A percentile compares a stretch with the other conserved stretches of the same genome.
These are phyloP conservation scores for Gymnosoma rotundatum DNA, from an alignment of 2,888 invertebrate genomes.

Conservation along the genomic window DNA sequence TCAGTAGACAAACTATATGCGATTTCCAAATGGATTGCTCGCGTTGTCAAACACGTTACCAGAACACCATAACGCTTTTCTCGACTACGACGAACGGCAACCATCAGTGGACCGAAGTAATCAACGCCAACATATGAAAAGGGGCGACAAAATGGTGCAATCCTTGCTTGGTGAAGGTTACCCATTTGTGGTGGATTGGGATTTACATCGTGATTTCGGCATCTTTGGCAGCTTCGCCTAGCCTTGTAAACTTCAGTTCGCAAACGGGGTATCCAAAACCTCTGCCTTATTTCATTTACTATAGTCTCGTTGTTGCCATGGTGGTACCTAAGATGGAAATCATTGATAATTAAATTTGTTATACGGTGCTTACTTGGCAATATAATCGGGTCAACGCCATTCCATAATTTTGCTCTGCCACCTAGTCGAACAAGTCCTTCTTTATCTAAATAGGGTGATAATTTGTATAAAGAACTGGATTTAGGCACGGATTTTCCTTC, in stretches of 20 bases:
- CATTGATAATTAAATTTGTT: neutral
- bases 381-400: conserved; percentile 8
- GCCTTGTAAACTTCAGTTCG: conserved; percentile 7
- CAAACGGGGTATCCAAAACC: conserved; percentile 1
- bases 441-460: conserved; percentile 48
- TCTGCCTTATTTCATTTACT: conserved; percentile 45
- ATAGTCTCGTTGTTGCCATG: conserved; percentile 43
- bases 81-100: conserved; percentile 36
- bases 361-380: conserved; percentile 9
- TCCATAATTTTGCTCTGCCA: conserved; percentile 29
- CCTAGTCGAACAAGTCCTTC: conserved; percentile 32
- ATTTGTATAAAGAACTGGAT: conserved; percentile 32
- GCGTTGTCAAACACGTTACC: conserved; percentile 56
- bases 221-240: conserved; percentile 41
- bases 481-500: neutral
- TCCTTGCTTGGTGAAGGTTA: conserved; percentile 23
- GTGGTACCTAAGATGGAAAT: conserved; percentile 24
- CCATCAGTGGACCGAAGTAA: conserved; percentile 60
- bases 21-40: conserved; percentile 55
- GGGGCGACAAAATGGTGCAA: conserved; percentile 31
- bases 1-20: conserved; percentile 46
- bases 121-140: conserved; percentile 54
- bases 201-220: conserved; percentile 24
- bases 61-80: conserved; percentile 58
- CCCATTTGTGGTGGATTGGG: conserved; percentile 33